Evolutionary conservation across 1,140 invertebrate species (phyloP).

Genomic region (Medauroidea extradentata): DNA sequence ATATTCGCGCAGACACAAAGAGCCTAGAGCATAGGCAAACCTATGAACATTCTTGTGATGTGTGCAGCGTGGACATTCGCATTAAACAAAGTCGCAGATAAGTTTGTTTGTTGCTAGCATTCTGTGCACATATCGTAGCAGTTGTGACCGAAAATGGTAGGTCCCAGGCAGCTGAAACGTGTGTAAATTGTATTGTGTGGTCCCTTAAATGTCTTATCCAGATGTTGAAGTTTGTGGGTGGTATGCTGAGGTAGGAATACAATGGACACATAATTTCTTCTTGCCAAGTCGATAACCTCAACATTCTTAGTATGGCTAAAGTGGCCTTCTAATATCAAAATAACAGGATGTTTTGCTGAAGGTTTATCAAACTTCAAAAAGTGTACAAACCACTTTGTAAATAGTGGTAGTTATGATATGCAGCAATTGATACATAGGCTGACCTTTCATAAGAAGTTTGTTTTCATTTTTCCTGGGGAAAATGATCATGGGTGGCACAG

Average conservation of each 20-base stretch:
- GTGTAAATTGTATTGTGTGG: too few species aligned
- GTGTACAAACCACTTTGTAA: constrained; percentile 37
- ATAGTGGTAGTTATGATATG: constrained; percentile 31
- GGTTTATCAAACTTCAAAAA: constrained; percentile 28
- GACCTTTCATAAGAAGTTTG: constrained; percentile 15
- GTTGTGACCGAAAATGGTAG: too few species aligned
- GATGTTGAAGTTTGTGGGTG: constrained; percentile 38
- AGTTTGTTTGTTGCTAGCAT: too few species aligned
- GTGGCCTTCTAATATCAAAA: constrained; percentile 41
- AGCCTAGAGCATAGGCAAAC: too few species aligned
- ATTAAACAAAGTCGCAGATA: too few species aligned
- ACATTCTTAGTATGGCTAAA: constrained; percentile 38
- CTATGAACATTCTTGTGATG: too few species aligned
- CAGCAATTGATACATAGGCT: constrained; percentile 24
- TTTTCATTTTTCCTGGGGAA: constrained; percentile 33
- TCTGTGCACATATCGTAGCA: too few species aligned
- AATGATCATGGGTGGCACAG: constrained; percentile 33
- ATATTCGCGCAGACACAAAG: too few species aligned
- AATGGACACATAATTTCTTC: constrained; percentile 35
- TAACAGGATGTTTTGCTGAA: constrained; percentile 25
- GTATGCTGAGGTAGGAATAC: constrained; percentile 37
- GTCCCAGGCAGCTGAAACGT: too few species aligned
- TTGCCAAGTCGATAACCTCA: constrained; percentile 33
- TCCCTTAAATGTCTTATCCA: constrained; percentile 41
- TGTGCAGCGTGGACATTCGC: too few species aligned